A percentile compares a stretch with the other conserved stretches of the same genome.
phyloP scores from a whole-genome alignment of 2,888 invertebrate species.

The Diarsia brunnea region DNA sequence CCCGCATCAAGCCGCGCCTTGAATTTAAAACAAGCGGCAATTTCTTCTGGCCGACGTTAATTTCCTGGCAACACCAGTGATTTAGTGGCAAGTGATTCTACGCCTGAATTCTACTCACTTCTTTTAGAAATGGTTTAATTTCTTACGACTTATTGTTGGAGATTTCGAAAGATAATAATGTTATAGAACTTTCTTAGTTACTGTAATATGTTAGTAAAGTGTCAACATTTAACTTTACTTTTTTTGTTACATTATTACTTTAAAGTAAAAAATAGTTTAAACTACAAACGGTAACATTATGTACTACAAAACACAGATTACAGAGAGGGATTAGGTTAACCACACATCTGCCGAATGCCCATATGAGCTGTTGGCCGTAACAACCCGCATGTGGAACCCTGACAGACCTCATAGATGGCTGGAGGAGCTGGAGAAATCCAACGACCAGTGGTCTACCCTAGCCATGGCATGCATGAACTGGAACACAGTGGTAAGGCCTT shows the following conservation, averaged over 20 bases:
- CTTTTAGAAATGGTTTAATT: conserved; percentile 41
- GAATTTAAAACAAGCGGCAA: conserved; percentile 82
- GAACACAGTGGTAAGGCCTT: neutral
- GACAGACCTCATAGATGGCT: neutral
- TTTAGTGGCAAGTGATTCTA: conserved; percentile 79
- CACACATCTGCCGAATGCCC: neutral
- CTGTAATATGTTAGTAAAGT: neutral
- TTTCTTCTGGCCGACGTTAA: conserved; percentile 79
- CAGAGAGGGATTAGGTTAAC: neutral
- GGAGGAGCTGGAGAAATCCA: neutral
- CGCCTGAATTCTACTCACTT: conserved; percentile 44
- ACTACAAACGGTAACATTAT: neutral
- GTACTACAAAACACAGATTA: neutral
- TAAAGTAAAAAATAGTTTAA: neutral
- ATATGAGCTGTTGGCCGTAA: neutral
- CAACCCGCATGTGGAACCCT: neutral
- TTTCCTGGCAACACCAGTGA: conserved; percentile 82
- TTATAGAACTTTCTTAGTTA: neutral
- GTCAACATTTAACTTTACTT: neutral
- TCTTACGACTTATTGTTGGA: conserved; percentile 32
- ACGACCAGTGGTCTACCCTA: neutral
- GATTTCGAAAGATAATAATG: conserved; percentile 21
- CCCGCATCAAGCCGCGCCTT: conserved; percentile 75
- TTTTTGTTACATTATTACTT: neutral
- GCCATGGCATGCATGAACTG: neutral